phyloP scores from a whole-genome alignment of 2,888 invertebrate species.

The Tenthredo amoena region DNA sequence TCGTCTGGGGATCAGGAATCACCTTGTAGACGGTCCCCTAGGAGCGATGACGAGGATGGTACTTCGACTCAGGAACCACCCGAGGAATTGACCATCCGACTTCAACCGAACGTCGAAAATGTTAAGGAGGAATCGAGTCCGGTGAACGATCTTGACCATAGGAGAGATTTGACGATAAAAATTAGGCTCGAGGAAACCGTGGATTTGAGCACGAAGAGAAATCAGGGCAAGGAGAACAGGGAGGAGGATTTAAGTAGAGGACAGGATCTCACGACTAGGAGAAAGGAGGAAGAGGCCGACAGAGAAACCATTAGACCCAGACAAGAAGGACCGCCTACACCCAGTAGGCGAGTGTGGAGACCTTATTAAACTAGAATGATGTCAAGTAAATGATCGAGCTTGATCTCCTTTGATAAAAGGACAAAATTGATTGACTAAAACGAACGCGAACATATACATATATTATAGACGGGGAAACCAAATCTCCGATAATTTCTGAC shows the following conservation, averaged over 20 bases:
- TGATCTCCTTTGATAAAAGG: not conserved
- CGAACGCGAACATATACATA: conserved; percentile 23
- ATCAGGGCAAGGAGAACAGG: conserved; percentile 74
- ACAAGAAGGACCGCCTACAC: conserved; percentile 74
- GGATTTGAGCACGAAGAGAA: conserved; percentile 73
- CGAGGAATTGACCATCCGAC: conserved; percentile 66
- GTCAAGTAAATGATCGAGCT: conserved; percentile 6
- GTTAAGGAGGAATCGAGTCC: conserved; percentile 68
- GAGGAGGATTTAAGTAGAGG: conserved; percentile 73
- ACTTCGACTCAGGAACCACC: conserved; percentile 62
- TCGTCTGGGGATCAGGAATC: conserved; percentile 71
- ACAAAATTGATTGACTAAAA: not conserved
- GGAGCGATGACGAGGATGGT: conserved; percentile 68
- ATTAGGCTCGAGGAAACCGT: conserved; percentile 74
- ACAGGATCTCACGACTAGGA: conserved; percentile 57
- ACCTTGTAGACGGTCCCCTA: conserved; percentile 60
- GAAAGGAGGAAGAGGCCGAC: conserved; percentile 67
- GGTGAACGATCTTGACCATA: conserved; percentile 63
- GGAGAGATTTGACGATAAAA: conserved; percentile 70
- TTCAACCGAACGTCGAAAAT: conserved; percentile 72
- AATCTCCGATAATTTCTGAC: conserved; percentile 16
- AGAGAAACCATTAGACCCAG: conserved; percentile 69
- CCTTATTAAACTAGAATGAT: conserved; percentile 69
- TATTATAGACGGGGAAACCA: not conserved
- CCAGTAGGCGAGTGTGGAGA: conserved; percentile 75